Conservation (phyloP, 2,113 vertebrate genomes). For the Perca flavescens region DNA sequence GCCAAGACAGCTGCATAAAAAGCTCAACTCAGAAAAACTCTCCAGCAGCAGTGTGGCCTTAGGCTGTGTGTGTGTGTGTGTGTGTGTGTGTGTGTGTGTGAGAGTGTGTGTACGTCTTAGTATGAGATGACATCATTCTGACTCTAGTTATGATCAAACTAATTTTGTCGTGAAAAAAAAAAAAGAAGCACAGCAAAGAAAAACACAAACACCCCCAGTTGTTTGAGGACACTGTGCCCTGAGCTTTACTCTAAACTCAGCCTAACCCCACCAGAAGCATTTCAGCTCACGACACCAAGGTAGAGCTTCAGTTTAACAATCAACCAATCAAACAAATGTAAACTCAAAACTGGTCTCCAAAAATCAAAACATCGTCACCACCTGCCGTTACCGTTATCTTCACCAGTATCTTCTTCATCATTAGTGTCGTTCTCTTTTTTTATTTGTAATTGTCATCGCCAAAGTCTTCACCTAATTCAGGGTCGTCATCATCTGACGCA, state of each 20-base stretch:
- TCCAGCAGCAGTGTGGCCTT: slow-evolving; percentile 59
- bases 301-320: background rate
- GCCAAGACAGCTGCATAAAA: slow-evolving; percentile 68
- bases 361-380: background rate
- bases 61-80: slow-evolving; percentile 43
- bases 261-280: slow-evolving; percentile 22
- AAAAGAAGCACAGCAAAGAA: background rate
- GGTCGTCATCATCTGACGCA: background rate
- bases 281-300: background rate
- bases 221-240: slow-evolving; percentile 33
- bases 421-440: background rate
- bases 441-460: background rate
- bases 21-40: slow-evolving; percentile 56
- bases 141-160: slow-evolving; percentile 59
- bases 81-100: slow-evolving; percentile 24
- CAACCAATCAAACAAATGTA: background rate
- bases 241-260: slow-evolving; percentile 37
- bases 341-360: background rate
- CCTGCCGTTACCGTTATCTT: background rate
- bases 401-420: background rate
- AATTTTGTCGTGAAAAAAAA: slow-evolving; percentile 1
- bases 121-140: slow-evolving; percentile 66
- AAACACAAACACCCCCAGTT: slow-evolving; percentile 42
- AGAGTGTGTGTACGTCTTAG: slow-evolving; percentile 9
- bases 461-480: background rate